These are phyloP conservation scores for Deilephila porcellus DNA, from an alignment of 2,888 invertebrate species.

Conservation along the genomic window DNA sequence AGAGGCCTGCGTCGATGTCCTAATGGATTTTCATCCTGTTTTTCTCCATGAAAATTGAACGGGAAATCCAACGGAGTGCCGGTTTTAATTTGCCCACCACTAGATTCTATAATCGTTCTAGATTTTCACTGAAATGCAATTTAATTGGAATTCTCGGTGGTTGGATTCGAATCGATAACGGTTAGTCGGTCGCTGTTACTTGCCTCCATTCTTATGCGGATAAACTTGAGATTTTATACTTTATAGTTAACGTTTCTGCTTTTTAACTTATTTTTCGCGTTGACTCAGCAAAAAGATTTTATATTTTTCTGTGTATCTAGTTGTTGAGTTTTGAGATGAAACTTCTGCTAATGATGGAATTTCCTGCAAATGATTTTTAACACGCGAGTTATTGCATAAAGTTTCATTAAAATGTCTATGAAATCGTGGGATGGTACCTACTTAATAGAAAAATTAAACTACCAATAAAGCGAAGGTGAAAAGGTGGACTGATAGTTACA, in stretches of 20 bases:
- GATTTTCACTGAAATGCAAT: conserved; percentile 80
- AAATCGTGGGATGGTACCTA: too few relatives aligned
- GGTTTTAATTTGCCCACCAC: conserved; percentile 79
- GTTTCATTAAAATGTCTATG: too few relatives aligned
- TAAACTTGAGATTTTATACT: conserved; percentile 2
- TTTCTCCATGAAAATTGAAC: conserved; percentile 75
- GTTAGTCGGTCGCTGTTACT: conserved; percentile 55
- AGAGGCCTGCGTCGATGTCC: conserved; percentile 58
- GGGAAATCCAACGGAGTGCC: conserved; percentile 72
- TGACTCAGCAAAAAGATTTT: neutral
- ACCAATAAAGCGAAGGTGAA: too few relatives aligned
- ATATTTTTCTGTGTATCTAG: neutral
- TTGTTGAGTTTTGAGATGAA: neutral
- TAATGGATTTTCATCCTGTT: conserved; percentile 80
- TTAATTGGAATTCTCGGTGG: conserved; percentile 75
- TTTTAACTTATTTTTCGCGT: neutral
- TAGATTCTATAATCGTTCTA: conserved; percentile 78
- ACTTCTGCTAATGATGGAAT: too few relatives aligned
- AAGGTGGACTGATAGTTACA: too few relatives aligned
- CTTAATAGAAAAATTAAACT: too few relatives aligned
- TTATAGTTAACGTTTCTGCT: neutral
- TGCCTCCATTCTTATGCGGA: conserved; percentile 31
- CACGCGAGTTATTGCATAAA: too few relatives aligned
- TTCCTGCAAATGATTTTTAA: too few relatives aligned
- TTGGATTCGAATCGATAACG: conserved; percentile 66